A percentile compares a stretch with the other conserved stretches of the same genome.
Evolutionary conservation across 2,888 invertebrate species (phyloP).

Genomic region (Platycheirus albimanus): DNA sequence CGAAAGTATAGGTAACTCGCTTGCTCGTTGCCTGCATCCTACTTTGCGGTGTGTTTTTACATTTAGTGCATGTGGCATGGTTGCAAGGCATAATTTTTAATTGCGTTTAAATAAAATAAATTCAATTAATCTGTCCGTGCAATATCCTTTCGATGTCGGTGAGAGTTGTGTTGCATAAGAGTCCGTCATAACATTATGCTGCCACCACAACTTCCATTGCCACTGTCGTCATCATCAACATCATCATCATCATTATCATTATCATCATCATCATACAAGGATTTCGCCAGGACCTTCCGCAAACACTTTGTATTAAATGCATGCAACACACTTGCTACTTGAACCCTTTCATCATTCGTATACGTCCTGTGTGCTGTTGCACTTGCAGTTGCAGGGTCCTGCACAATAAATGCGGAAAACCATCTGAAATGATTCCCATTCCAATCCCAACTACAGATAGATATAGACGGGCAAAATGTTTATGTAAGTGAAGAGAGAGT

Average conservation of each 20-base stretch:
- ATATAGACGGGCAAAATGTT: too few species aligned
- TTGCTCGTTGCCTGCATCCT: neutral
- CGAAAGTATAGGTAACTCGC: neutral
- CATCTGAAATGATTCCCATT: conserved; percentile 19
- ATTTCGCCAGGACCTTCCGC: conserved; percentile 2
- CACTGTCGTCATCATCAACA: neutral
- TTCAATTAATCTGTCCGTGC: conserved; percentile 56
- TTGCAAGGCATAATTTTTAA: conserved; percentile 57
- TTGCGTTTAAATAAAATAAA: conserved; percentile 70
- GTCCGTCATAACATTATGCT: conserved; percentile 13
- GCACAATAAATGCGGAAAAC: conserved; percentile 53
- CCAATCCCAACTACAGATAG: conserved; percentile 4
- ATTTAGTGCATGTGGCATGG: neutral
- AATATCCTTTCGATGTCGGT: neutral
- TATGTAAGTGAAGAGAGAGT: too few species aligned
- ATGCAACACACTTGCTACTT: conserved; percentile 22
- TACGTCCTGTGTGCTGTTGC: conserved; percentile 23
- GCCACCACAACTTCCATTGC: neutral
- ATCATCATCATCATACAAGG: neutral
- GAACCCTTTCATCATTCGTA: conserved; percentile 34
- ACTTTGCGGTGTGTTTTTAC: neutral
- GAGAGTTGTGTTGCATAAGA: conserved; percentile 15
- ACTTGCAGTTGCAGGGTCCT: too few species aligned
- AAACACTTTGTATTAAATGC: neutral
- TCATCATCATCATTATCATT: neutral